Evolutionary conservation across 2,888 invertebrate species (phyloP).

Genomic region (Apodemia zela): DNA sequence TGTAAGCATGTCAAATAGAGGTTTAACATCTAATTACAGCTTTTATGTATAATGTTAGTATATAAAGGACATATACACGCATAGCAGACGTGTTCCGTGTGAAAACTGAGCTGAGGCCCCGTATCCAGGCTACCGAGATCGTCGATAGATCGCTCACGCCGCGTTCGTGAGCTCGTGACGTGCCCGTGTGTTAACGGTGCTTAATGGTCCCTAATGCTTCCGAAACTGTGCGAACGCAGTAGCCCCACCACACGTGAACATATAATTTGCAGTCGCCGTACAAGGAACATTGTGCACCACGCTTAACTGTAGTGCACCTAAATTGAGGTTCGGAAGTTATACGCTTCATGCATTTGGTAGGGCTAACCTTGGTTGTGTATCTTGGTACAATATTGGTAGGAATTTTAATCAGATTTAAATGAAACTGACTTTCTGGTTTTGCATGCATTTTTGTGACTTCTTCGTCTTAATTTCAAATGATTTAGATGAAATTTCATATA

Average conservation of each 20-base stretch:
- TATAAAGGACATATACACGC: constrained; percentile 22
- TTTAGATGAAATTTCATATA: no score
- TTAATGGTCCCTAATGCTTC: constrained; percentile 80
- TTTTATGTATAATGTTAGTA: neutral
- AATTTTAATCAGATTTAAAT: neutral
- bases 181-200: constrained; percentile 75
- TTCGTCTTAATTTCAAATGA: no score
- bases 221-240: constrained; percentile 81
- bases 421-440: no score
- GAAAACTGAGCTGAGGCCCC: constrained; percentile 48
- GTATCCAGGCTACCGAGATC: constrained; percentile 70
- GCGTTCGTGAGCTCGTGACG: constrained; percentile 74
- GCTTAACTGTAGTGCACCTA: constrained; percentile 43
- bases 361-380: constrained; percentile 23
- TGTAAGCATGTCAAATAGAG: no score
- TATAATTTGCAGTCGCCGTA: constrained; percentile 58
- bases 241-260: constrained; percentile 68
- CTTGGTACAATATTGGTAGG: neutral
- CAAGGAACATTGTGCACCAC: constrained; percentile 46
- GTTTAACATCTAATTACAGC: no score
- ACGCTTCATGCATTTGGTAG: constrained; percentile 23
- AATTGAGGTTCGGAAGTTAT: constrained; percentile 10
- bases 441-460: no score
- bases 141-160: constrained; percentile 72
- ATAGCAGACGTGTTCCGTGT: constrained; percentile 50